Base-by-base conservation (phyloP, 2,797 vertebrate genomes). In the Microchirus variegatus region DNA sequence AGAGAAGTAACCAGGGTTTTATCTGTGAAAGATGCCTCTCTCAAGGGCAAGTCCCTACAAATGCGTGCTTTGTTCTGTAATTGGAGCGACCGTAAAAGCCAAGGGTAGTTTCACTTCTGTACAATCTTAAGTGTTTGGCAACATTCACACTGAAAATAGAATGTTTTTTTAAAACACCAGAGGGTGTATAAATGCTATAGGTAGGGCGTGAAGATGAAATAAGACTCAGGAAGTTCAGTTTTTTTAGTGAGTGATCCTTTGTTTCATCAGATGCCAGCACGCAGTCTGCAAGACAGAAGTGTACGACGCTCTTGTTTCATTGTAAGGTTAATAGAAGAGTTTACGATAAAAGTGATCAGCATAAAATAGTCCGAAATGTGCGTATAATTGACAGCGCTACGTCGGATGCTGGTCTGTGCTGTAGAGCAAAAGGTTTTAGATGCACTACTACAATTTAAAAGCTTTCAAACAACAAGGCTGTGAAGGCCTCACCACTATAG, bases 71-170 rank as follows among this genome's bases (percentile, higher is more conserved):
- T 40, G 38, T 10, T 13, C 38, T 40, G 38, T 40, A 40, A 40
- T 40, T 40, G 38, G 2, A 40, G 12, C 44, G 15, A 17, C 31
- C 31, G 7, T 31, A 31, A 6, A 51, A 67, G 53, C 10, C 31
- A 22, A 40, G 9, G 13, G 12, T 15, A 46, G 41, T 67, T 64
- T 74, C 52, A 65, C 48, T 67, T 77, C 78, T 67, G 22, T 18
- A 54, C 54, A 38, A 31, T 31, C 31, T 31, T 31, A 66, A 59
- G 22, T 58, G 16, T 69, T 47, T 14, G 41, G 37, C 41, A 41
- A 35, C 48, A 7, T 44, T 63, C n/a, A n/a, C 22, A 26, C 16
- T 12, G 16, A 42, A 65, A 61, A 74, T 50, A 50, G 15, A 16
- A 15, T 5, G 22, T 22, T 22, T 22, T 22, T 22, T 48, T 52